Percentiles rank a stretch among this genome's conserved stretches.
Conservation (phyloP, 2,113 vertebrate genomes). For the Heterotilapia buettikoferi region DNA sequence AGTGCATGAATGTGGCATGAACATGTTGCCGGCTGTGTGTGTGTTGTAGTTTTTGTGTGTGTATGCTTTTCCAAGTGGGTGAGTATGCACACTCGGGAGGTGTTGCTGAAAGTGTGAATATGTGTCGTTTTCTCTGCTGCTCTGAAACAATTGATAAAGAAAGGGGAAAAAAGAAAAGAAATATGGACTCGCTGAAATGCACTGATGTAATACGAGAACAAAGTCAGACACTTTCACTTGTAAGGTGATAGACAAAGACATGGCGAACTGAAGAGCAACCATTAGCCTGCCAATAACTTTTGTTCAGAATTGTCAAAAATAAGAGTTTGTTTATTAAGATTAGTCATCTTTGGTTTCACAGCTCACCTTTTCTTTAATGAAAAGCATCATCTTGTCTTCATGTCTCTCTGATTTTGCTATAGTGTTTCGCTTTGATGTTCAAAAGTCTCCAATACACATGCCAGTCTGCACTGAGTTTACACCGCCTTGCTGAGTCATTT, state of each 20-base stretch:
- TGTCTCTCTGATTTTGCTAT: background rate
- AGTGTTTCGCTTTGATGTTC: background rate
- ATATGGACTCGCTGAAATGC: background rate
- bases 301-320: background rate
- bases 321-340: background rate
- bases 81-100: background rate
- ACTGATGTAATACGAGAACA: background rate
- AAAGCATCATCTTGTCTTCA: background rate
- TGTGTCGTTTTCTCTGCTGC: background rate
- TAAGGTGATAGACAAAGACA: background rate
- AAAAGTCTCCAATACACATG: background rate
- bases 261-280: background rate
- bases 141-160: conserved; percentile 2
- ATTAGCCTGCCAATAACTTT: background rate
- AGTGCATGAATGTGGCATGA: background rate
- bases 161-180: fast-evolving
- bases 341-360: background rate
- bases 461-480: background rate
- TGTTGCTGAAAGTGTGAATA: conserved; percentile 41
- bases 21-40: background rate
- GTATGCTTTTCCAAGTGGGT: background rate
- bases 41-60: background rate
- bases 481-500: background rate
- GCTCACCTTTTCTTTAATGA: background rate
- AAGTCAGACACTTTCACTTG: background rate